phyloP scores from a whole-genome alignment of 2,113 vertebrate genomes.

The Cettia cetti region DNA sequence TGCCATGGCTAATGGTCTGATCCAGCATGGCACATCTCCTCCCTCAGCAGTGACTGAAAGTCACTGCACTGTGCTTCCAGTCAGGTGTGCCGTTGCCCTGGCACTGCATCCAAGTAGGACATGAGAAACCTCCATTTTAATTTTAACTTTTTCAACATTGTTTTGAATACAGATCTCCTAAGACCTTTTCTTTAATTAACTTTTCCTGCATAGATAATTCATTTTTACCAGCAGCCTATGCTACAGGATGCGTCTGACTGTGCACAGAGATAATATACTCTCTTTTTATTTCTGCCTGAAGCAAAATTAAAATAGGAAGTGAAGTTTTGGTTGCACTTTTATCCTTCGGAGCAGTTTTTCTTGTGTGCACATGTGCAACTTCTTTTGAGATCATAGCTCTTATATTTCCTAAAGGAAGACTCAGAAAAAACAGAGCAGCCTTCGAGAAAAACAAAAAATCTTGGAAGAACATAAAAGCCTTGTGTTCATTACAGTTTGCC shows the following conservation, averaged over 20 bases:
- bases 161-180: neutral
- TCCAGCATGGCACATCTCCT: neutral
- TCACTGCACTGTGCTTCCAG: neutral
- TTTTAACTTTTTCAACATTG: neutral
- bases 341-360: neutral
- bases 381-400: conserved; percentile 10
- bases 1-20: neutral
- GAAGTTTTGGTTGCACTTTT: conserved; percentile 12
- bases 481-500: conserved; percentile 17
- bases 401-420: conserved; percentile 25
- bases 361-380: neutral
- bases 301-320: conserved; percentile 15
- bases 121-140: neutral
- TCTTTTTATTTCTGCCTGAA: neutral
- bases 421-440: neutral
- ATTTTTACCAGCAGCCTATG: neutral
- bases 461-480: conserved; percentile 40
- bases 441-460: neutral
- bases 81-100: neutral
- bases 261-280: neutral
- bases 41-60: neutral
- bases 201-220: conserved; percentile 13
- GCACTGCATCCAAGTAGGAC: neutral
- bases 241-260: neutral
- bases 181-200: neutral